Evolutionary conservation across 2,888 invertebrate genomes (phyloP).

Genomic region (Leptinotarsa rubiginosa): DNA sequence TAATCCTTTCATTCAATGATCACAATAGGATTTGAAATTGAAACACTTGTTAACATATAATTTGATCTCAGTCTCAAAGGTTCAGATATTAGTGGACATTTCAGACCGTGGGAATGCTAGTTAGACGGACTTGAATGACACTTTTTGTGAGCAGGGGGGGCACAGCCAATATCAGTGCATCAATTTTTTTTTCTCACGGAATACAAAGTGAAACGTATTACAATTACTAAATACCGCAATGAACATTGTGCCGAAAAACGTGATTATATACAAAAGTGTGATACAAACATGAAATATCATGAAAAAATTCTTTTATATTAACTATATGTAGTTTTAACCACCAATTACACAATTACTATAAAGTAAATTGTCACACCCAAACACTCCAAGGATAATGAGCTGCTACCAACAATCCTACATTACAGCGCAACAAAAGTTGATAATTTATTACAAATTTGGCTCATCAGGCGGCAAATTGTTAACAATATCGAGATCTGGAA

Average conservation of each 20-base stretch:
- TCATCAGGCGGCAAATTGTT: constrained; percentile 47
- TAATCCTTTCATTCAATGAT: constrained; percentile 9
- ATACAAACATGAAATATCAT: not conserved
- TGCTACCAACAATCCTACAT: constrained; percentile 29
- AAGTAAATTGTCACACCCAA: constrained; percentile 6
- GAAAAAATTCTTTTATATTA: constrained; percentile 2
- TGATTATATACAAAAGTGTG: constrained; percentile 6
- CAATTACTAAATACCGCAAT: not conserved
- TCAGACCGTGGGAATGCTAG: constrained; percentile 46
- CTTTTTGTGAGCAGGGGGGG: constrained; percentile 2
- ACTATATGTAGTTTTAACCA: constrained; percentile 7
- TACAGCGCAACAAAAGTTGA: not conserved
- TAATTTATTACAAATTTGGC: constrained; percentile 39
- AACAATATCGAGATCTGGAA: constrained; percentile 49
- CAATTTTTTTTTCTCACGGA: not conserved
- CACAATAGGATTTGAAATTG: constrained; percentile 31
- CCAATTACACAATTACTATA: not conserved
- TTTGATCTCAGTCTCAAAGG: constrained; percentile 52
- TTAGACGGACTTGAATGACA: constrained; percentile 1
- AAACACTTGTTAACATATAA: constrained; percentile 41
- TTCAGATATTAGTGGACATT: constrained; percentile 48
- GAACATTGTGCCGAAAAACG: constrained; percentile 1
- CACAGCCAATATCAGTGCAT: not conserved
- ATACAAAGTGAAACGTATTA: not conserved
- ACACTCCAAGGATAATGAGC: constrained; percentile 8